A percentile compares a stretch with the other conserved stretches of the same genome.
Evolutionary conservation across 2,797 vertebrate genomes (phyloP).

Genomic region (Halcyon chelicuti): DNA sequence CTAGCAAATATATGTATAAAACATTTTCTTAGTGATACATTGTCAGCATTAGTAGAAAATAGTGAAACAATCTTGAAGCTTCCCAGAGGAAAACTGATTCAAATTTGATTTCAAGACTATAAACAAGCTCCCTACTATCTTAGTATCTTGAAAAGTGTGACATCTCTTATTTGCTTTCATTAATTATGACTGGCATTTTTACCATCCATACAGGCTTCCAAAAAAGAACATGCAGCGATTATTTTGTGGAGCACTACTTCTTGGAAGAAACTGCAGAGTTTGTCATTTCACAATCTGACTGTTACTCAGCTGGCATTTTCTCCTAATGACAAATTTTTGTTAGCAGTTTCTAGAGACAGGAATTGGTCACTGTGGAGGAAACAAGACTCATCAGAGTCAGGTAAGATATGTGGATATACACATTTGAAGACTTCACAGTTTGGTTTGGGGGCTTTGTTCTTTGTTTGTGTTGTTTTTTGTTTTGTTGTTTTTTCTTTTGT

Average conservation of each 20-base stretch:
- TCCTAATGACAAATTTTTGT: constrained; percentile 86
- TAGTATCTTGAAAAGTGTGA: neutral
- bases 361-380: constrained; percentile 95
- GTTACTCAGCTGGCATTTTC: constrained; percentile 97
- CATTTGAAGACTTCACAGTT: neutral
- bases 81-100: neutral
- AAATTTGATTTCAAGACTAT: neutral
- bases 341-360: constrained; percentile 95
- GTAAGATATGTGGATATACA: constrained; percentile 65
- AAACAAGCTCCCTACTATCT: neutral
- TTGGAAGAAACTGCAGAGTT: constrained; percentile 91
- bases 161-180: neutral
- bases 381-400: constrained; percentile 75
- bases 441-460: neutral
- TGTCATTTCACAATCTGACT: constrained; percentile 92
- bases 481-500: neutral
- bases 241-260: constrained; percentile 91
- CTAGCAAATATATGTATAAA: neutral
- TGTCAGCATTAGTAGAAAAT: neutral
- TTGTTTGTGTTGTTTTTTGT: too few species aligned
- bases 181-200: neutral
- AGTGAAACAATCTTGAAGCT: neutral
- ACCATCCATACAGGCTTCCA: constrained; percentile 85
- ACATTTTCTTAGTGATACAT: neutral
- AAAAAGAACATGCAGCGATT: constrained; percentile 91